Evolutionary conservation across 2,797 vertebrate genomes (phyloP).

Genomic region (Danio aesculapii): DNA sequence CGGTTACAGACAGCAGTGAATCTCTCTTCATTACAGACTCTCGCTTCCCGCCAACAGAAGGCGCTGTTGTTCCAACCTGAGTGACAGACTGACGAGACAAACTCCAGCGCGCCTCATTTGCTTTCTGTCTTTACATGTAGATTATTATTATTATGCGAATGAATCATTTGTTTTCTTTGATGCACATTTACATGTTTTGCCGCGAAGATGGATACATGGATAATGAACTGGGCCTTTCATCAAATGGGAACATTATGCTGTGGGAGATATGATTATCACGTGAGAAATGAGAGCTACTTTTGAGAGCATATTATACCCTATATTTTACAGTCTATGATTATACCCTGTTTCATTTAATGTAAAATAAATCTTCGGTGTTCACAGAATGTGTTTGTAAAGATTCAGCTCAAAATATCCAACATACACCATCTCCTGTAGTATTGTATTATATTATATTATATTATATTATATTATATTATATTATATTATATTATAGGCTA

Average conservation of each 20-base stretch:
- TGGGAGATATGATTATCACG: too few species aligned
- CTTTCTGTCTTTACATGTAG: slow-evolving; percentile 18
- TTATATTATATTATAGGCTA: too few species aligned
- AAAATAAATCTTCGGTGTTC: too few species aligned
- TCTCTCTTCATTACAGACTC: neutral
- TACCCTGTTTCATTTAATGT: too few species aligned
- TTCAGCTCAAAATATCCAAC: too few species aligned
- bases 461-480: too few species aligned
- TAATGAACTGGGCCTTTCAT: slow-evolving; percentile 1
- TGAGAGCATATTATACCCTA: too few species aligned
- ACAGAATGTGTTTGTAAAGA: too few species aligned
- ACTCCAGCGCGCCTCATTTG: neutral
- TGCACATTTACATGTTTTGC: slow-evolving; percentile 21
- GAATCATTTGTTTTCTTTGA: slow-evolving; percentile 5
- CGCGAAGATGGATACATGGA: neutral
- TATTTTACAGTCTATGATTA: too few species aligned
- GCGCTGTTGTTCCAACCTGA: slow-evolving; percentile 55
- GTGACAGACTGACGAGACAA: slow-evolving; percentile 11
- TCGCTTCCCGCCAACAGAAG: slow-evolving; percentile 50
- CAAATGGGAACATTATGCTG: neutral
- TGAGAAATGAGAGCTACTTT: too few species aligned
- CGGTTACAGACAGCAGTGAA: slow-evolving; percentile 20
- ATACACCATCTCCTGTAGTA: too few species aligned
- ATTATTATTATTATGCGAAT: slow-evolving; percentile 24
- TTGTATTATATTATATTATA: too few species aligned